Evolutionary conservation across 2,888 invertebrate species (phyloP), one percentile per base, ranked within the genome.

Genomic region (Tenodera sinensis): DNA sequence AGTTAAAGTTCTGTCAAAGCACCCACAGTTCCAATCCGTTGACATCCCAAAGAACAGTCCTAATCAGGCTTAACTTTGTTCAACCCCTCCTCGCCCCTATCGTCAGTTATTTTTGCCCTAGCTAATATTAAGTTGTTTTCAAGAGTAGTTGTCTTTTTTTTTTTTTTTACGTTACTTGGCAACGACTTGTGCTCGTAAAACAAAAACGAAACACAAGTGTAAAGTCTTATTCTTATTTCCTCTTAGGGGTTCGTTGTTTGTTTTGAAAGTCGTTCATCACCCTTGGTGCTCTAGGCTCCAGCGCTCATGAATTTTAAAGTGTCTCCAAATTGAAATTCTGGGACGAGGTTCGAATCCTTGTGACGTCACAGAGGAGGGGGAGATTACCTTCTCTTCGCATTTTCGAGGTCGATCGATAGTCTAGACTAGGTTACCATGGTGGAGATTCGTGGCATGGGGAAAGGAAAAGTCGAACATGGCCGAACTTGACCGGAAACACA

Each of bases 321-420:
- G 27, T 25, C n/a, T 25, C 82, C 27, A 87, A 83, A 83, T 87
- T 83, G 30, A 83, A 83, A 87, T 87, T 87, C 42, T 30, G 27
- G 82, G 87, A 83, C 81, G 14, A 34, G 83, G 87, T 87, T 87
- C 87, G 87, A 87, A 27, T 83, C 83, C 28, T 83, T 20, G 30
- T 81, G 86, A 86, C 86, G 71, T 81, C 86, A 81, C 30, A 20
- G 30, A 30, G 30, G 25, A 25, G 25, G 30, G 83, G 3, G 25
- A 34, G 34, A 42, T 71, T 71, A 71, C 54, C 54, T 71, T 71
- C 54, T 71, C 54, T 71, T 71, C 54, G 54, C 87, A 87, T 87
- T 83, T 83, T 87, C 30, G 83, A 87, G 81, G 86, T 82, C 89
- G 89, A 86, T 89, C 89, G 89, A 89, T 89, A 89, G 28, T 28